Evolutionary conservation across 2,113 vertebrate species (phyloP).

Genomic region (Tachysurus fulvidraco): DNA sequence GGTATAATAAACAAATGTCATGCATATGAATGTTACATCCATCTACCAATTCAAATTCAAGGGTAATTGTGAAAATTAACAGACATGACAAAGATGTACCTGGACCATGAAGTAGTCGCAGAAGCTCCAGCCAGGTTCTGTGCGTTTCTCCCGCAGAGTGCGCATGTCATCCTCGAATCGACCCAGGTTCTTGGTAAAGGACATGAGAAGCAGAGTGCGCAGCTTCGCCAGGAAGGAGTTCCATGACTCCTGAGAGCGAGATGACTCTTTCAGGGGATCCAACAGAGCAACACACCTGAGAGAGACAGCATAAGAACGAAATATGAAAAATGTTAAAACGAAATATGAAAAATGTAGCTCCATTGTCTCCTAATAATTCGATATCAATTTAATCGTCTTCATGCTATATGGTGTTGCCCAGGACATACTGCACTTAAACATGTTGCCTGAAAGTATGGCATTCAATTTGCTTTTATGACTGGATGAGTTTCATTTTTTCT

Average conservation of each 20-base stretch:
- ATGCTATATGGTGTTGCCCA: background rate
- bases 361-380: background rate
- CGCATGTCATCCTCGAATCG: constrained; percentile 98
- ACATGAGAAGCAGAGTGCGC: constrained; percentile 94
- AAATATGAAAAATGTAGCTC: background rate
- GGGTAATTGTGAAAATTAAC: background rate
- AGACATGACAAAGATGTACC: constrained; percentile 66
- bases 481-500: background rate
- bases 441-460: background rate
- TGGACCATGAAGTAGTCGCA: constrained; percentile 99
- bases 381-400: background rate
- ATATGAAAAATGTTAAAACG: background rate
- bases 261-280: constrained; percentile 96
- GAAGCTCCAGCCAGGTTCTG: constrained; percentile 97
- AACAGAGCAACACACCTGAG: constrained; percentile 91
- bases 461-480: background rate
- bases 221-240: constrained; percentile 94
- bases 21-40: background rate
- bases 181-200: constrained; percentile 97
- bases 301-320: background rate
- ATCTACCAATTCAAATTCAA: background rate
- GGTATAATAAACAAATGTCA: background rate
- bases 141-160: constrained; percentile 93
- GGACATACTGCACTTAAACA: background rate
- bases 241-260: constrained; percentile 97